phyloP scores from a whole-genome alignment of 2,888 invertebrate species.

The Macrosoma leucophasiata region DNA sequence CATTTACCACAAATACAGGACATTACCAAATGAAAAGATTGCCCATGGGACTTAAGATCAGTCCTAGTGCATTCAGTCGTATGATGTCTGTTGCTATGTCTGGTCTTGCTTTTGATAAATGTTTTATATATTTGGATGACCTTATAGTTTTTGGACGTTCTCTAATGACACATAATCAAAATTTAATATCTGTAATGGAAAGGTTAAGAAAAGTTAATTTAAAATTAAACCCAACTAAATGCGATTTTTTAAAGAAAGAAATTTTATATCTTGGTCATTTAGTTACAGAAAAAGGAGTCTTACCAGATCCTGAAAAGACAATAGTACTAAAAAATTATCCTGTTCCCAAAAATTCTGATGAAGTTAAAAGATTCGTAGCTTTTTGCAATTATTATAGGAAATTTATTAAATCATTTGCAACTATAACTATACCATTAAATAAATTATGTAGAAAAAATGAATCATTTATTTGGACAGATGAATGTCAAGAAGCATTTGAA shows the following conservation, averaged over 20 bases:
- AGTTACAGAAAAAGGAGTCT: conserved; percentile 14
- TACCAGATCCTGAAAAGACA: conserved; percentile 18
- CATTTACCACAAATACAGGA: conserved; percentile 6
- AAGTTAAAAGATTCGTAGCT: conserved; percentile 19
- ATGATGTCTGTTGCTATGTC: conserved; percentile 10
- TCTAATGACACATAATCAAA: conserved; percentile 15
- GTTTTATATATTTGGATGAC: conserved; percentile 17
- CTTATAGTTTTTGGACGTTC: conserved; percentile 14
- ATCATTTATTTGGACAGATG: conserved; percentile 17
- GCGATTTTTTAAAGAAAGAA: conserved; percentile 17
- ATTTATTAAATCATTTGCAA: conserved; percentile 16
- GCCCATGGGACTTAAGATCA: conserved; percentile 10
- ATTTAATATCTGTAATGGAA: conserved; percentile 15
- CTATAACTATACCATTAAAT: conserved; percentile 20
- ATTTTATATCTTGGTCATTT: conserved; percentile 17
- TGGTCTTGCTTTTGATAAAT: conserved; percentile 10
- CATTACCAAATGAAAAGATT: conserved; percentile 9
- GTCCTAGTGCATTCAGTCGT: conserved; percentile 5
- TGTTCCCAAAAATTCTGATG: conserved; percentile 15
- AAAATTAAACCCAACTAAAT: conserved; percentile 16
- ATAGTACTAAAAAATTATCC: conserved; percentile 20
- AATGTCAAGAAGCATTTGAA: conserved; percentile 22
- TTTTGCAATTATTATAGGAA: conserved; percentile 13
- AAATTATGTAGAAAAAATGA: conserved; percentile 19
- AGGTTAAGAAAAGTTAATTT: conserved; percentile 15